Evolutionary conservation across 2,888 invertebrate species (phyloP), one percentile per base, ranked within the genome.

Genomic region (Rutpela maculata): DNA sequence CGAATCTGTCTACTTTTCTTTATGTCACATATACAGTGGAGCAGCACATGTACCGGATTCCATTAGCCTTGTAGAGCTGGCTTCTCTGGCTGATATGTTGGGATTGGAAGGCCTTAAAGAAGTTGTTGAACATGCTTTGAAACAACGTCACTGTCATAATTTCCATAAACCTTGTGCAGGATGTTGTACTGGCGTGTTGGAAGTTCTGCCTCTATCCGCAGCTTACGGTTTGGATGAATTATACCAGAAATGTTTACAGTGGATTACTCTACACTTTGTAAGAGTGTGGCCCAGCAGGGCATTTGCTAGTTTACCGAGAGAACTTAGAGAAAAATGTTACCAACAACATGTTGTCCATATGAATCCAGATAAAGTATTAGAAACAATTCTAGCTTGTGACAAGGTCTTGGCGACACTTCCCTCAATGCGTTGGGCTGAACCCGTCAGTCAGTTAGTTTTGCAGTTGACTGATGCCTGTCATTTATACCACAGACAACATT

Each of bases 1-100:
- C 86, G 95, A 94, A 80, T 94, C 95, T 0, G 97, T 98, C 4
- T 96, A 97, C 89, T 98, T 98, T 90, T 95, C 97, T 0, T 90
- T 99, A 77, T 96, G 97, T 84, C 98, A 98, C 88, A 96, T 99
- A 81, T 99, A 99, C 88, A 98, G 98, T 77, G 98, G 98, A 2
- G 94, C 96, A 35, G 95, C 96, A 55, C 95, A 95, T 84, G 95
- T 98, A 74, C 97, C 97, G 0, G 96, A 96, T 84, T 94, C 95
- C 1, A 95, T 97, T 80, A 95, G 95, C 88, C 93, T 98, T 66
- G 95, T 96, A 77, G 97, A 98, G 88, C 89, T 98, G 81, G 95
- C 98, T 0, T 95, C 97, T 0, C 89, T 98, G 73, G 96, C 98
- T 0, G 98, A 98, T 89, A 95, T 98, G 93, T 91, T 98, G 71